Evolutionary conservation across 2,888 invertebrate genomes (phyloP).

Genomic region (Thumatha senex): DNA sequence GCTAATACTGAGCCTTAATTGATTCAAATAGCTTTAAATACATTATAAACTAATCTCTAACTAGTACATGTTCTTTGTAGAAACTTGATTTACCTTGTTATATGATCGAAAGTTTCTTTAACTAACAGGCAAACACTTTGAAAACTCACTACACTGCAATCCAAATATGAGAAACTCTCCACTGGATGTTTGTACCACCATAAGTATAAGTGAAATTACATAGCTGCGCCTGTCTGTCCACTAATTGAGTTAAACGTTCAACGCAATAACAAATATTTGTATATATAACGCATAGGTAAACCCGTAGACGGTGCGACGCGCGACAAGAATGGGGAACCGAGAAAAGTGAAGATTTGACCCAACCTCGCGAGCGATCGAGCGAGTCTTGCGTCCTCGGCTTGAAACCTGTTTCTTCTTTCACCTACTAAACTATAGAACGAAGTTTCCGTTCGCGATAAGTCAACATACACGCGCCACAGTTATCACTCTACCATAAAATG

Average conservation of each 20-base stretch:
- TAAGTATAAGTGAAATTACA: slow-evolving; percentile 28
- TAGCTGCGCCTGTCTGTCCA: slow-evolving; percentile 31
- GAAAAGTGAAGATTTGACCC: slow-evolving; percentile 60
- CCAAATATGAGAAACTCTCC: slow-evolving; percentile 54
- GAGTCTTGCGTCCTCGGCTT: slow-evolving; percentile 47
- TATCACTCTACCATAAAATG: slow-evolving; percentile 21
- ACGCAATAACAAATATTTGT: slow-evolving; percentile 40
- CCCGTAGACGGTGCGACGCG: slow-evolving; percentile 44
- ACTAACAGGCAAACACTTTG: slow-evolving; percentile 30
- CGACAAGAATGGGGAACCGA: slow-evolving; percentile 53
- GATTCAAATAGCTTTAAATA: slow-evolving; percentile 13
- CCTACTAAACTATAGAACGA: slow-evolving; percentile 69
- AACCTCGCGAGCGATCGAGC: slow-evolving; percentile 55
- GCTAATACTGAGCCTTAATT: slow-evolving; percentile 25
- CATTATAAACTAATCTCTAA: neutral
- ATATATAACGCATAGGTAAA: slow-evolving; percentile 31
- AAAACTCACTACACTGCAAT: slow-evolving; percentile 53
- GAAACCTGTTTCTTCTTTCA: slow-evolving; percentile 69
- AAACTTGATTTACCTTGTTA: slow-evolving; percentile 21
- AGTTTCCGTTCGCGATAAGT: slow-evolving; percentile 55
- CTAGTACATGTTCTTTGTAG: neutral
- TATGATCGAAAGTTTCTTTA: slow-evolving; percentile 23
- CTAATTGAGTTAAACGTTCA: slow-evolving; percentile 63
- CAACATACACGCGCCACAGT: slow-evolving; percentile 31
- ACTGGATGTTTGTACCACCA: slow-evolving; percentile 19